phyloP scores from a whole-genome alignment of 53 echinoderm and acorn worm genomes.

The Holothuria scabra region DNA sequence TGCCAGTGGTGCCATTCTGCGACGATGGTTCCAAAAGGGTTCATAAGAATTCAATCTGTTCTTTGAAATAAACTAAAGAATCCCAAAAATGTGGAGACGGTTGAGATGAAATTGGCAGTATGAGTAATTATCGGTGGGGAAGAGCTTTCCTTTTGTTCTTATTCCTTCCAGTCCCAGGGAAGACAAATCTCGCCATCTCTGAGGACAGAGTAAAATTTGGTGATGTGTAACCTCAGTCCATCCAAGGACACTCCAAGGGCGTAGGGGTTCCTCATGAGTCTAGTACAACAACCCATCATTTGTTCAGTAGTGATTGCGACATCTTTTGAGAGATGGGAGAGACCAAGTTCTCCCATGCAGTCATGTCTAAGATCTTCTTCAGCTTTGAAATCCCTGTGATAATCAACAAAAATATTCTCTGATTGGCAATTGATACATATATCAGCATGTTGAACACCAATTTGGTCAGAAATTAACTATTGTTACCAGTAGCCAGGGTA shows the following conservation, averaged over 20 bases:
- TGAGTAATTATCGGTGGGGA: too few relatives aligned
- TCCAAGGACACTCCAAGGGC: constrained; percentile 60
- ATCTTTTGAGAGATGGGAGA: constrained; percentile 67
- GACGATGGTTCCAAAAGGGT: too few relatives aligned
- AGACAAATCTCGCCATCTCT: constrained; percentile 87
- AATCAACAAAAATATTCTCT: neutral
- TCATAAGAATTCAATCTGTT: too few relatives aligned
- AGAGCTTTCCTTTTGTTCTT: too few relatives aligned
- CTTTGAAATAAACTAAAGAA: too few relatives aligned
- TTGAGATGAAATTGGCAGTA: too few relatives aligned
- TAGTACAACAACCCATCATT: constrained; percentile 81
- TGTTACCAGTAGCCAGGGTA: too few relatives aligned
- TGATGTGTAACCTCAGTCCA: constrained; percentile 60
- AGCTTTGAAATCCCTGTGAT: constrained; percentile 58
- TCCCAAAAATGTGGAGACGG: too few relatives aligned
- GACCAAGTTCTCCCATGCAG: constrained; percentile 69
- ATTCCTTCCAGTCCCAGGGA: constrained; percentile 93
- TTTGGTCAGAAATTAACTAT: too few relatives aligned
- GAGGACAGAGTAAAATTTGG: constrained; percentile 71
- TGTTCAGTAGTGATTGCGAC: constrained; percentile 72
- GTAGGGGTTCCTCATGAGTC: constrained; percentile 62
- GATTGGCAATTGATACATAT: neutral
- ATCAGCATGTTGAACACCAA: too few relatives aligned
- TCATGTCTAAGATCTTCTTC: constrained; percentile 42
- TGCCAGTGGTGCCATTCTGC: too few relatives aligned